Conservation (phyloP, 2,888 invertebrate species). For the Harpagoxenus sublaevis region DNA sequence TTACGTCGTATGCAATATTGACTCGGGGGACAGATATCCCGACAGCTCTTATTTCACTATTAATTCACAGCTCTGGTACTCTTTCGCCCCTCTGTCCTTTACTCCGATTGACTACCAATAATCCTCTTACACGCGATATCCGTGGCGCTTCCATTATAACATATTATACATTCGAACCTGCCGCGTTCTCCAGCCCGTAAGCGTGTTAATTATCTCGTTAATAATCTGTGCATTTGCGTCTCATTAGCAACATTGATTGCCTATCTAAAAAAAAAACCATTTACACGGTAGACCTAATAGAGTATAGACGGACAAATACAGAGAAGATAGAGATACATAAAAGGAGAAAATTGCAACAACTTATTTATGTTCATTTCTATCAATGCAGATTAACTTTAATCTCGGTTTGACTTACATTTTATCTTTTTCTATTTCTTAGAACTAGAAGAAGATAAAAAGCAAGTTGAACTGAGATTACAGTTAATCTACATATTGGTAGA, state of each 20-base stretch:
- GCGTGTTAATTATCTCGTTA: conserved; percentile 18
- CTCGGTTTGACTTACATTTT: no score
- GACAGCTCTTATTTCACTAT: neutral
- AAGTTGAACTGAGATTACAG: no score
- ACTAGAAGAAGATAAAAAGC: no score
- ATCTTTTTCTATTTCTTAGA: no score
- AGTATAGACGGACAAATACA: neutral
- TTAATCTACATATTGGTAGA: no score
- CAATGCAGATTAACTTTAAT: no score
- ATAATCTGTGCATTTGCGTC: conserved; percentile 5
- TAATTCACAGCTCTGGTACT: neutral
- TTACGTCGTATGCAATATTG: neutral
- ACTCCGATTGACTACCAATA: neutral
- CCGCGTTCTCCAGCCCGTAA: neutral
- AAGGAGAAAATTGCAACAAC: neutral
- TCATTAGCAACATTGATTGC: neutral
- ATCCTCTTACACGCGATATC: neutral
- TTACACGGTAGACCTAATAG: neutral
- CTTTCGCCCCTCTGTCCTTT: neutral
- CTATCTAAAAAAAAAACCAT: neutral
- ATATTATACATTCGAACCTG: neutral
- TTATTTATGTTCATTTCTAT: neutral
- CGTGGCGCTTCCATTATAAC: neutral
- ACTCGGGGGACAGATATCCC: neutral
- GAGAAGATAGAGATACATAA: neutral